These are phyloP conservation scores for Drosophila ficusphila DNA, from an alignment of 1,140 invertebrate species.

Conservation along the genomic window DNA sequence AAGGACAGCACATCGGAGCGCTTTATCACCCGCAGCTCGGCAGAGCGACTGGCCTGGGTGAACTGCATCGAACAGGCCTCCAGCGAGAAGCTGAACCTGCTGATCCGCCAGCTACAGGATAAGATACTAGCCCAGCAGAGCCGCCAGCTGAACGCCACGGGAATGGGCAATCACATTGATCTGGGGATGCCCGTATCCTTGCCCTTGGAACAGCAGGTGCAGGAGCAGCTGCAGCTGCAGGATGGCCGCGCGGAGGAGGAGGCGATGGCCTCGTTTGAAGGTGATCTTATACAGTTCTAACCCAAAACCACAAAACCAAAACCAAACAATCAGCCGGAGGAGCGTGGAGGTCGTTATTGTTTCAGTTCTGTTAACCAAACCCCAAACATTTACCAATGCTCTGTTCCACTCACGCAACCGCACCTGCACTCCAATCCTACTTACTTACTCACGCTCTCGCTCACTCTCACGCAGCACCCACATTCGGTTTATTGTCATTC, in stretches of 20 bases:
- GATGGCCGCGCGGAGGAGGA: constrained; percentile 1
- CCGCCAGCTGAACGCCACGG: constrained; percentile 13
- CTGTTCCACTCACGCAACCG: not conserved
- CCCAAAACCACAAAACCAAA: constrained; percentile 12
- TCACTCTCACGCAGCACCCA: constrained; percentile 19
- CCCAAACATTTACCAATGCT: not conserved
- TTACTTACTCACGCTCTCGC: too few species aligned
- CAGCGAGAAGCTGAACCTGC: constrained; percentile 92
- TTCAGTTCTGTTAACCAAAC: constrained; percentile 19
- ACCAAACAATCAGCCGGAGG: not conserved
- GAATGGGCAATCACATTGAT: constrained; percentile 79
- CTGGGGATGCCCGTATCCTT: constrained; percentile 49
- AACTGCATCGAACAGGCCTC: constrained; percentile 93
- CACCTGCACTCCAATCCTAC: constrained; percentile 3
- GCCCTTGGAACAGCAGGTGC: constrained; percentile 1
- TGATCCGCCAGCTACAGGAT: constrained; percentile 89
- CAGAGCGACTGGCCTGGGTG: constrained; percentile 94
- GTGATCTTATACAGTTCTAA: constrained; percentile 85
- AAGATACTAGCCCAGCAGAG: constrained; percentile 86
- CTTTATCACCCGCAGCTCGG: constrained; percentile 91
- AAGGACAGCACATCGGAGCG: constrained; percentile 92
- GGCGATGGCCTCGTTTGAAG: constrained; percentile 83
- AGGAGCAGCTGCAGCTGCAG: constrained; percentile 7
- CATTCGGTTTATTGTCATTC: not conserved
- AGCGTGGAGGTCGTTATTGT: constrained; percentile 23